Conservation (phyloP, 2,797 vertebrate species). For the Psittacula echo region DNA sequence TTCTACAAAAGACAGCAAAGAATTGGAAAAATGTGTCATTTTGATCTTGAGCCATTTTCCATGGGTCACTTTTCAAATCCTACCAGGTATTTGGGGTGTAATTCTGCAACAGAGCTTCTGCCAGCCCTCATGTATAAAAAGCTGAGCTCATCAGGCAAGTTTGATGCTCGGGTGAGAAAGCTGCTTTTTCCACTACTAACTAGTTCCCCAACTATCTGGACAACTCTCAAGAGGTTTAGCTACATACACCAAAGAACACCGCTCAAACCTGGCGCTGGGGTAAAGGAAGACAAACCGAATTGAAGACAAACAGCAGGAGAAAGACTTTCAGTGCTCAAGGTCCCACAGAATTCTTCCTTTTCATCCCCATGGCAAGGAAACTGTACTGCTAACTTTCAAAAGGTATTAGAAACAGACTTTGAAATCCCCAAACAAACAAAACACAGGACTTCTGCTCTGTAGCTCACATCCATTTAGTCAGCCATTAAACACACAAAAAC, state of each 20-base stretch:
- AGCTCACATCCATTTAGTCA: accelerated
- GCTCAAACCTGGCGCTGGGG: not conserved
- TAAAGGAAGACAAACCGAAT: not conserved
- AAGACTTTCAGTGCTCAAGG: not conserved
- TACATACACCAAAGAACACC: not conserved
- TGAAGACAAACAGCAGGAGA: not conserved
- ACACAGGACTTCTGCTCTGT: not conserved
- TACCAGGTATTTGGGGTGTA: not conserved
- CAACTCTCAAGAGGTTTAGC: not conserved
- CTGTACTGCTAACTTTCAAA: not conserved
- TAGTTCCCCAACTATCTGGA: not conserved
- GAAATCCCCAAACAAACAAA: not conserved
- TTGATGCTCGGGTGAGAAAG: not conserved
- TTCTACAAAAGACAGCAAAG: not conserved
- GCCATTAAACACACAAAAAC: not conserved
- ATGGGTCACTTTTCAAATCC: not conserved
- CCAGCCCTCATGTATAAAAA: not conserved
- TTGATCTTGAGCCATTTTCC: not conserved
- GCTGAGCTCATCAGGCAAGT: not conserved
- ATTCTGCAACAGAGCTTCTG: constrained; percentile 20
- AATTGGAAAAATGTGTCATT: not conserved
- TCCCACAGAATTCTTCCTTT: not conserved
- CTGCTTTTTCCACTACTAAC: not conserved
- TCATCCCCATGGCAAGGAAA: not conserved
- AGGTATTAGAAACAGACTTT: not conserved